These are phyloP conservation scores for Lasioglossum vierecki DNA, from an alignment of 2,888 invertebrate species.

Conservation along the genomic window DNA sequence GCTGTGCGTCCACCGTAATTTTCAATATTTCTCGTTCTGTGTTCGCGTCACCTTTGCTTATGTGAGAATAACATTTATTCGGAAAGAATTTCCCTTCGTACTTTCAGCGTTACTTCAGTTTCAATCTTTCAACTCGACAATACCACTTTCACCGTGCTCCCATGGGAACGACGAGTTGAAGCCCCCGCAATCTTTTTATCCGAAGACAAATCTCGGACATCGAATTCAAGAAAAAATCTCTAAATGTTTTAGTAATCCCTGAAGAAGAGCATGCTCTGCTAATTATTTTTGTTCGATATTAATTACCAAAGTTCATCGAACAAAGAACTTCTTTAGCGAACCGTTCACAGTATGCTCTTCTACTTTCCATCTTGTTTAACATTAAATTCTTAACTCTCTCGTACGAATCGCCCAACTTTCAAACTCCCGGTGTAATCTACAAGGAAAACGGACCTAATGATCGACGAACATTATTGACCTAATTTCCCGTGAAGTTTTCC, in stretches of 20 bases:
- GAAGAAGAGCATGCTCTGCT: neutral
- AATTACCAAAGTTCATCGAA: neutral
- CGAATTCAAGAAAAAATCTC: neutral
- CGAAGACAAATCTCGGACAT: neutral
- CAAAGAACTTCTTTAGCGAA: neutral
- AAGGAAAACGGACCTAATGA: neutral
- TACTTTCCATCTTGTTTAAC: neutral
- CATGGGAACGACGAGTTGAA: neutral
- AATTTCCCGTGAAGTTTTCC: neutral
- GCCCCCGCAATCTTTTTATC: neutral
- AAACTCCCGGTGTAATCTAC: neutral
- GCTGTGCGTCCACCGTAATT: neutral
- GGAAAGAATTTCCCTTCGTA: neutral
- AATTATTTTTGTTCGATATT: neutral
- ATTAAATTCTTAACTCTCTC: neutral
- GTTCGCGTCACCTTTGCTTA: neutral
- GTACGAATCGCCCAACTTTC: neutral
- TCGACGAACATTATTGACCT: neutral
- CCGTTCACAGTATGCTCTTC: neutral
- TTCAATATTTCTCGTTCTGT: neutral
- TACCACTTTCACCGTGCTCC: neutral
- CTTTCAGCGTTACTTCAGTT: neutral
- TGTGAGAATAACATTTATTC: neutral
- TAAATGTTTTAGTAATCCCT: neutral
- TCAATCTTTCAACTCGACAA: neutral